A percentile compares a stretch with the other conserved stretches of the same genome.
phyloP scores from a whole-genome alignment of 2,797 vertebrate genomes.

The Cetoscarus ocellatus region DNA sequence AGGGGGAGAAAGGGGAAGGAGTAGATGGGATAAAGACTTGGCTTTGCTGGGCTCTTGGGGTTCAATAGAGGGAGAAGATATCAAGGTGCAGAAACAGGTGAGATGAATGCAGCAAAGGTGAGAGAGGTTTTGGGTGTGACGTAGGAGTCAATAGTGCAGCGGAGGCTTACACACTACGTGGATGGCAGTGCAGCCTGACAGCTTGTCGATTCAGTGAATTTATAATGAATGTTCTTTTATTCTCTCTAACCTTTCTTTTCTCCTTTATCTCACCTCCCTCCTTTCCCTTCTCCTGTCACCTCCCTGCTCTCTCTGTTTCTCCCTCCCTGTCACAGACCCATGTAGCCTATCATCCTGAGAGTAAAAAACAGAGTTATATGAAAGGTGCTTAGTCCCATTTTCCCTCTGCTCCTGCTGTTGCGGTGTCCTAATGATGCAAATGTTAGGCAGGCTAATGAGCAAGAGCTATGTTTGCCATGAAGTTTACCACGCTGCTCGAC shows the following conservation, averaged over 20 bases:
- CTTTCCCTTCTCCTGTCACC: constrained; percentile 53
- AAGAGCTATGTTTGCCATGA: constrained; percentile 61
- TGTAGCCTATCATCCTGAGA: constrained; percentile 70
- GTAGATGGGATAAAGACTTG: constrained; percentile 58
- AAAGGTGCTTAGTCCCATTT: constrained; percentile 67
- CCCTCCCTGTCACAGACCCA: constrained; percentile 63
- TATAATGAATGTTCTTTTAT: constrained; percentile 78
- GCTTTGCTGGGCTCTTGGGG: constrained; percentile 45
- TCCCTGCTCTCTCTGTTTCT: constrained; percentile 31
- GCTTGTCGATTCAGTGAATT: constrained; percentile 82
- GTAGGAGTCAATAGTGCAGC: constrained; percentile 59
- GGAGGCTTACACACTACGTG: constrained; percentile 43
- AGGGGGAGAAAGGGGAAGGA: constrained; percentile 17
- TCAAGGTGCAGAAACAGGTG: constrained; percentile 43
- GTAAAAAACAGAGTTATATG: constrained; percentile 69
- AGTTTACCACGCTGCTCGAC: constrained; percentile 61
- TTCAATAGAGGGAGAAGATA: constrained; percentile 40
- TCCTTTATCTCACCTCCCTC: constrained; percentile 49
- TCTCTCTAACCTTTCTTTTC: constrained; percentile 48
- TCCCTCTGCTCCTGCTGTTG: constrained; percentile 71
- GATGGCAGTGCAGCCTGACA: constrained; percentile 68
- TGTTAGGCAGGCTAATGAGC: constrained; percentile 79
- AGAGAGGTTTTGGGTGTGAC: constrained; percentile 50
- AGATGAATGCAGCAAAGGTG: constrained; percentile 16
- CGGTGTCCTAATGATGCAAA: constrained; percentile 76